Percentiles rank a stretch among this genome's conserved stretches.
These are phyloP conservation scores for Bubo bubo DNA, from an alignment of 2,113 vertebrate species.

Conservation along the genomic window DNA sequence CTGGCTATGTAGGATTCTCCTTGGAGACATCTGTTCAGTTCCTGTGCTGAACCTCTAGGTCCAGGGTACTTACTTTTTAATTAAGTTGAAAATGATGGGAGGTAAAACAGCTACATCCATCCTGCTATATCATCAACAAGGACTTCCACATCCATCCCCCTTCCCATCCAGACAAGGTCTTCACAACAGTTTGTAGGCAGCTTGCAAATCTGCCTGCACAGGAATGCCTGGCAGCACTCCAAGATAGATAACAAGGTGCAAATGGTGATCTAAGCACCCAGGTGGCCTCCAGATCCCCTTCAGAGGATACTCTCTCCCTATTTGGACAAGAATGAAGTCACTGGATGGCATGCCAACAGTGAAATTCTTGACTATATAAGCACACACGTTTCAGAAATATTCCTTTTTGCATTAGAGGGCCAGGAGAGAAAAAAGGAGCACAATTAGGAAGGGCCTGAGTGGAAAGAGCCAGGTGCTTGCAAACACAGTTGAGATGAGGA, in stretches of 20 bases:
- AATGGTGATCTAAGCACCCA: not conserved
- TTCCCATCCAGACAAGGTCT: not conserved
- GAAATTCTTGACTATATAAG: not conserved
- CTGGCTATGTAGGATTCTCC: not conserved
- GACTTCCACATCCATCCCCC: not conserved
- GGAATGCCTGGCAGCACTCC: not conserved
- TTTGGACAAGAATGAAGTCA: not conserved
- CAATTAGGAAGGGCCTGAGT: not conserved
- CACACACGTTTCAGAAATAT: not conserved
- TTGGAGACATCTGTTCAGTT: not conserved
- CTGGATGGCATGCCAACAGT: not conserved
- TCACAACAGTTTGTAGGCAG: not conserved
- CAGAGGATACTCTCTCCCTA: not conserved
- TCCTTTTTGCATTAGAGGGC: not conserved
- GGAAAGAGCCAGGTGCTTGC: not conserved
- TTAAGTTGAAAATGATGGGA: not conserved
- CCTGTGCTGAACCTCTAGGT: not conserved
- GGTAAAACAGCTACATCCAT: not conserved
- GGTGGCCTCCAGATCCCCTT: not conserved
- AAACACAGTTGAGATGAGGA: not conserved
- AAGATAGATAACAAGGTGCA: not conserved
- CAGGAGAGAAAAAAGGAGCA: not conserved
- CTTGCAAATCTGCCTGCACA: not conserved
- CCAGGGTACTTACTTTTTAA: not conserved
- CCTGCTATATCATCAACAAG: not conserved